These are phyloP conservation scores for Crocidura indochinensis DNA, from an alignment of 2,797 vertebrate genomes.

Conservation along the genomic window DNA sequence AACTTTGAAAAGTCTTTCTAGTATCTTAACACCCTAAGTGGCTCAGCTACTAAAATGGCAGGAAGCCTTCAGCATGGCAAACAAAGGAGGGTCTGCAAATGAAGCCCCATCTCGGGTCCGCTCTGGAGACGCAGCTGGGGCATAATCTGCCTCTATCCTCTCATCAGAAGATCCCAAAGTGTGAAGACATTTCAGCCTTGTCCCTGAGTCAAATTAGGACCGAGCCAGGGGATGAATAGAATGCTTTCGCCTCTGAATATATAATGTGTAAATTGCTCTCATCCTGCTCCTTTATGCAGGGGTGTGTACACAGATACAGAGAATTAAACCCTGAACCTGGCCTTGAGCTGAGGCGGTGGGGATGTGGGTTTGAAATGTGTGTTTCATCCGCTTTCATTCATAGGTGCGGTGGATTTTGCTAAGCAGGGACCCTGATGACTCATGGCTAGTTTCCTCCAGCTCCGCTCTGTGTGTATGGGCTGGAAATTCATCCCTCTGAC, in stretches of 20 bases:
- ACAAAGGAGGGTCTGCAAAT: accelerated
- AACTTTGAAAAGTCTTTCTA: neutral
- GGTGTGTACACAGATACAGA: conserved; percentile 65
- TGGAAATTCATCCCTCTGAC: conserved; percentile 88
- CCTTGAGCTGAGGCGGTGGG: conserved; percentile 80
- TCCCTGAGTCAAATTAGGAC: conserved; percentile 64
- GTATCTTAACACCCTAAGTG: neutral
- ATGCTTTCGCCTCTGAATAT: conserved; percentile 49
- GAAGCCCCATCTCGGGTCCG: neutral
- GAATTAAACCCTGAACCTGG: conserved; percentile 81
- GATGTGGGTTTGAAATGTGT: conserved; percentile 62
- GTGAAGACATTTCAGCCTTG: conserved; percentile 61
- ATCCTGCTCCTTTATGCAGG: conserved; percentile 36
- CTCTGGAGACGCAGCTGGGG: neutral
- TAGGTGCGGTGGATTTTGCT: conserved; percentile 80
- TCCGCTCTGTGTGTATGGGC: conserved; percentile 85
- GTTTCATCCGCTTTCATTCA: conserved; percentile 79
- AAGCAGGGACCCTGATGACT: conserved; percentile 87
- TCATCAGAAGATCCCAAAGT: neutral
- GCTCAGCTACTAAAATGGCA: neutral
- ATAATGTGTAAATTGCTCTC: conserved; percentile 50
- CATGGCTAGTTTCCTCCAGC: conserved; percentile 83
- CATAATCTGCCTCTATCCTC: neutral
- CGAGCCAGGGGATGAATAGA: conserved; percentile 47
- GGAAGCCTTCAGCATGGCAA: neutral